A percentile compares a stretch with the other conserved stretches of the same genome.
Conservation (phyloP, 2,113 vertebrate species). For the Zosterops pallidus region DNA sequence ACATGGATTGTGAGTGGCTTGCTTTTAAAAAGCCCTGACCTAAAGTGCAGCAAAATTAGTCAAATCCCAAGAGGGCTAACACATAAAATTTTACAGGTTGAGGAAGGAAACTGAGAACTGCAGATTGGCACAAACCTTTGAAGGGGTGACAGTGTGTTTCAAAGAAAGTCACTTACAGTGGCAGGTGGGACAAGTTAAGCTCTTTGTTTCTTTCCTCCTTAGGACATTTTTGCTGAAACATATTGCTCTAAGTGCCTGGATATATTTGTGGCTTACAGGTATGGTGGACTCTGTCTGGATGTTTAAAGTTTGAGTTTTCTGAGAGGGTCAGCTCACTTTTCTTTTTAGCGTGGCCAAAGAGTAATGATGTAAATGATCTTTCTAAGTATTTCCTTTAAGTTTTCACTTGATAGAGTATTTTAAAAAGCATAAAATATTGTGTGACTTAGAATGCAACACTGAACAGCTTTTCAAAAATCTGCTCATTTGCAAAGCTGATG, state of each 20-base stretch:
- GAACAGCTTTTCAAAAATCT: not conserved
- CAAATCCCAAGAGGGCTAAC: not conserved
- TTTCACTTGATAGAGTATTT: not conserved
- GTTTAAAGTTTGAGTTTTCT: not conserved
- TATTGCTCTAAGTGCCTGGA: not conserved
- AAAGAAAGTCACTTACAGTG: not conserved
- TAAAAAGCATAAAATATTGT: not conserved
- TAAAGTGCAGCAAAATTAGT: not conserved
- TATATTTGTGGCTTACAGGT: not conserved
- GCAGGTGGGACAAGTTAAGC: not conserved
- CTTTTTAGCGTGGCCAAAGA: not conserved
- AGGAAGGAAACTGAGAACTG: not conserved
- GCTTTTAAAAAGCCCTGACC: not conserved
- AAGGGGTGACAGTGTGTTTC: not conserved
- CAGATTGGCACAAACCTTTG: not conserved
- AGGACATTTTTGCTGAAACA: not conserved
- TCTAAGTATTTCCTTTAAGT: not conserved
- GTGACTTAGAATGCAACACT: not conserved
- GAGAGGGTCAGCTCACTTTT: not conserved
- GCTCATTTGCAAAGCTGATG: not conserved
- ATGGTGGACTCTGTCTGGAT: not conserved
- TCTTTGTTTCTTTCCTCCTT: not conserved
- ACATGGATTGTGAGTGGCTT: accelerated
- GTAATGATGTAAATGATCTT: not conserved
- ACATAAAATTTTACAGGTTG: not conserved